Evolutionary conservation across 2,888 invertebrate genomes (phyloP), one percentile per base, ranked within the genome.

Genomic region (Polylopha cassiicola): DNA sequence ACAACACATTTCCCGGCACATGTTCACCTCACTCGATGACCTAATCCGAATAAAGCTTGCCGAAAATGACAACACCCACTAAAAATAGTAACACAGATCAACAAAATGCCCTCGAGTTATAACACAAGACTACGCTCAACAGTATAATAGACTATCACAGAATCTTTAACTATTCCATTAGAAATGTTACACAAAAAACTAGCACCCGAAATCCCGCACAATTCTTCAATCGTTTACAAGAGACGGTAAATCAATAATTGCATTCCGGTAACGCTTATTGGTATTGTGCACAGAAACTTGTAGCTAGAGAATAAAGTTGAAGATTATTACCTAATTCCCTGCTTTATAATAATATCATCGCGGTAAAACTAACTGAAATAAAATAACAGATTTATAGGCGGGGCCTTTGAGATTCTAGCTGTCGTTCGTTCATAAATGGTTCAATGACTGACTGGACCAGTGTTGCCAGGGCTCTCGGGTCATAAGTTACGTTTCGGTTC

Each of bases 11-110:
- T 73, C 65, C 64, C 71, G 73, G 73, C 82, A 81, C 80, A 80
- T 81, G 84, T 78, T 71, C 73, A 73, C 70, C 53, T 60, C 77
- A 75, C 73, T 72, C 62, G 82, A 84, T 85, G 84, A 85, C 80
- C 84, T 84, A 84, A 85, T 82, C 80, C 76, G 71, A 77, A 65
- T 75, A 70, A 58, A 74, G 74, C 77, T 73, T 66, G 63, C 58
- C 65, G 65, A 72, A 72, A 79, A 80, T 85, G 86, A 86, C 86
- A 86, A 86, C 86, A 86, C 84, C 88, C 72, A 88, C 86, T 77
- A 85, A 87, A 82, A 89, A 90, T 70, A 89, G 89, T 65, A 86
- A 65, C 76, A 87, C 81, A 72, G 68, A 68, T 65, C 70, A 74
- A 61, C 59, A 60, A 67, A 69, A 61, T 65, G 59, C 37, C 44